Base-by-base conservation (phyloP, 2,797 vertebrate genomes). In the Anisognathus igniventris region DNA sequence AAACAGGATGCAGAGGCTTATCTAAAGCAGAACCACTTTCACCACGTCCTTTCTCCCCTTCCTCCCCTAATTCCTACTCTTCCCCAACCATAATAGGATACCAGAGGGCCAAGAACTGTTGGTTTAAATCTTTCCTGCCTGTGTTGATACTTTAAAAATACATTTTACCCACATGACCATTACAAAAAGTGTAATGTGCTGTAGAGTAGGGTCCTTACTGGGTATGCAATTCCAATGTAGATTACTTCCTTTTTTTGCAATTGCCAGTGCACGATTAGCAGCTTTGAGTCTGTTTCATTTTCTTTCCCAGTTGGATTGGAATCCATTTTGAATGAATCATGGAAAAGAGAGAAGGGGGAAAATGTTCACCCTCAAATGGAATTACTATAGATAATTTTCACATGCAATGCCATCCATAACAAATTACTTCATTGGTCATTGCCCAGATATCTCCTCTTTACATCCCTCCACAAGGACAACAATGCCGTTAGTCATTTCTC, bases 361-460 rank as follows among this genome's bases (percentile, higher is more conserved):
- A 90, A 91, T 10, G 23, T 77, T 67, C 67, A 74, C 68, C 33
- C 44, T 90, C 68, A 67, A 45, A 74, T 91, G 45, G 57, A 90
- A 74, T 90, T 80, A 45, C 75, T 90, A 67, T 40, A 95, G 94
- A 91, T 91, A 95, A 93, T 86, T 90, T 94, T 95, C 42, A 53
- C 82, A 86, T 74, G 75, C 53, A 91, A 48, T 88, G 90, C 96
- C 94, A 94, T 95, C 56, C 86, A 76, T 88, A 95, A 96, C 85
- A 96, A 93, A 95, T 95, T 2, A 91, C 88, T 86, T 95, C 90
- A 94, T 35, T 96, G 86, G 75, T 77, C 75, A 74, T 79, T 90
- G 78, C 90, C 40, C 9, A 2, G 64, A 73, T 94, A 85, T 87
- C 75, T 93, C 60, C 53, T 74, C 76, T 86, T 92, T 77, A 84